These are phyloP conservation scores for Apodemus sylvaticus DNA, from an alignment of 2,113 vertebrate species.

Conservation along the genomic window DNA sequence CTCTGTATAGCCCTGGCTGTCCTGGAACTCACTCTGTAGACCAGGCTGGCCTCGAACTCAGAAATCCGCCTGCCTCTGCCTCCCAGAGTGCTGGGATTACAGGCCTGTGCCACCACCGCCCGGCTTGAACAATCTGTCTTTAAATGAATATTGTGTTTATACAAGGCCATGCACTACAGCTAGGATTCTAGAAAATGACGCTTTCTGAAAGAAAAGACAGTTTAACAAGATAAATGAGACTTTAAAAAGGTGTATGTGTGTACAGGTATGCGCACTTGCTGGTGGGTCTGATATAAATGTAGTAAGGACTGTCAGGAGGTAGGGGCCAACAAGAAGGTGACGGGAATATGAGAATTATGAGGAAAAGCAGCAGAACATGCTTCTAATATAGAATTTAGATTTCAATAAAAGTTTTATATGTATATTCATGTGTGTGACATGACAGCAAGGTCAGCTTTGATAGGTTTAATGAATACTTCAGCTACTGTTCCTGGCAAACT, in stretches of 20 bases:
- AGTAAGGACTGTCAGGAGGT: not conserved
- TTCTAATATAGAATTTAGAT: not conserved
- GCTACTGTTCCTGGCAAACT: not conserved
- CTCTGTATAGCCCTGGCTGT: no score
- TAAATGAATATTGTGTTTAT: slow-evolving; percentile 13
- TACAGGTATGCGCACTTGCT: not conserved
- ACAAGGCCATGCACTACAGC: not conserved
- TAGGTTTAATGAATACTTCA: not conserved
- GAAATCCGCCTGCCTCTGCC: no score
- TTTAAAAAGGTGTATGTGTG: not conserved
- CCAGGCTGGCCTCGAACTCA: no score
- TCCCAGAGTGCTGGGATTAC: no score
- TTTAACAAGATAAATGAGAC: not conserved
- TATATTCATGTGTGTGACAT: not conserved
- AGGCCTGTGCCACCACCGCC: no score
- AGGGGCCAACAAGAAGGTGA: not conserved
- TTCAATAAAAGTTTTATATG: not conserved
- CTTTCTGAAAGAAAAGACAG: not conserved
- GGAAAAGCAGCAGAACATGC: no score
- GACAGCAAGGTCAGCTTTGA: not conserved
- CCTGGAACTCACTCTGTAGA: no score
- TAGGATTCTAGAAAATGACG: not conserved
- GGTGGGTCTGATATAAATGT: not conserved
- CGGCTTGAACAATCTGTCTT: not conserved
- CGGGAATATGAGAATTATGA: not conserved